Conservation (phyloP, 2,113 vertebrate genomes). For the Anguilla japonica region DNA sequence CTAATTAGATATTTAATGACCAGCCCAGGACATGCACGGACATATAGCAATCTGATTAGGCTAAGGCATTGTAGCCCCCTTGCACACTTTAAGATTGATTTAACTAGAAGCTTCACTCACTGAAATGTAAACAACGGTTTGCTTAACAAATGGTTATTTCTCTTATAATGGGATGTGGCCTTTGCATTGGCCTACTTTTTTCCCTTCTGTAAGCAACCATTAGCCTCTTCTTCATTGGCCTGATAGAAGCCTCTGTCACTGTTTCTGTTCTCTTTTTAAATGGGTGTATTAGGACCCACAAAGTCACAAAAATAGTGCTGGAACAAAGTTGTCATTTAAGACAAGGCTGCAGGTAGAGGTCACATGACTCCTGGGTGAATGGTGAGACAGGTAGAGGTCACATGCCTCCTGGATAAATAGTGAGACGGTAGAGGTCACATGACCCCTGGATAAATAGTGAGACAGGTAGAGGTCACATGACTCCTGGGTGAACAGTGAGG, state of each 20-base stretch:
- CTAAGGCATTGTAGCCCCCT: not conserved
- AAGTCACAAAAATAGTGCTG: not conserved
- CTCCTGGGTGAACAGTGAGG: too few species aligned
- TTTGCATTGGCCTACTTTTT: not conserved
- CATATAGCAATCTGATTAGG: not conserved
- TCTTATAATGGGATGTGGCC: not conserved
- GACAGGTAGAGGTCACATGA: too few species aligned
- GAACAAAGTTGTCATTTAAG: not conserved
- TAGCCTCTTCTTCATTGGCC: not conserved
- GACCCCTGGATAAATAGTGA: too few species aligned
- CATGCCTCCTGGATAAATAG: too few species aligned
- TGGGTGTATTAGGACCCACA: not conserved
- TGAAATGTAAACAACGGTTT: not conserved
- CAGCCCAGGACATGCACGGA: not conserved
- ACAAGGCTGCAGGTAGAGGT: not conserved
- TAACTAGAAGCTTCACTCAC: not conserved
- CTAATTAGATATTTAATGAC: conserved; percentile 16
- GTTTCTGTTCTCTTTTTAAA: not conserved
- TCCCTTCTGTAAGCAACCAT: not conserved
- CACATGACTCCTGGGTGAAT: not conserved
- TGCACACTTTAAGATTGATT: not conserved
- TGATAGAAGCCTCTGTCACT: not conserved
- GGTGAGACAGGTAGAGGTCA: not conserved
- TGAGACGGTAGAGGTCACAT: too few species aligned
- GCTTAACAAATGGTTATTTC: not conserved